Conservation (phyloP, 2,888 invertebrate genomes). For the Cetonia aurata region DNA sequence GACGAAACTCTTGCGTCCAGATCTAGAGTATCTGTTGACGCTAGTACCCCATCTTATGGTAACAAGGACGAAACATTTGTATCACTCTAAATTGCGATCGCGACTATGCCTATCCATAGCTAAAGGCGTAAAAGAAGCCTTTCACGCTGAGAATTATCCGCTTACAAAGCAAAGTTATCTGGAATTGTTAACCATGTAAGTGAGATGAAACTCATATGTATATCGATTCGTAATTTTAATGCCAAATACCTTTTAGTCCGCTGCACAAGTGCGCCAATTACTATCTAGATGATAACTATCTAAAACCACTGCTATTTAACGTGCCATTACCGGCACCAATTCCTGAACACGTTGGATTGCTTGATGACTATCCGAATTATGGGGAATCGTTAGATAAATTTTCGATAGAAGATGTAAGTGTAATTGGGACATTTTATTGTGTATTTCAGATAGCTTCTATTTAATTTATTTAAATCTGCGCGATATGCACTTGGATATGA, state of each 20-base stretch:
- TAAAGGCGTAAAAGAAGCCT: neutral
- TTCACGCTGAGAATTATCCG: neutral
- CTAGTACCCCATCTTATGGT: constrained; percentile 2
- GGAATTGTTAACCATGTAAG: neutral
- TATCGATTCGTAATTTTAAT: no score
- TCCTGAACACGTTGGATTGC: constrained; percentile 15
- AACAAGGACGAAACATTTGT: neutral
- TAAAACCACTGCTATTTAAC: constrained; percentile 3
- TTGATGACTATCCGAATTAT: constrained; percentile 42
- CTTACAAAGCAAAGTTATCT: neutral
- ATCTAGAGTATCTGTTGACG: constrained; percentile 5
- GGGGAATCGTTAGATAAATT: constrained; percentile 13
- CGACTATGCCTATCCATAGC: neutral
- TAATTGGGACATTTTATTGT: no score
- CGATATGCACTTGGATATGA: no score
- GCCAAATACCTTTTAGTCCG: neutral
- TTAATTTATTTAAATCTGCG: no score
- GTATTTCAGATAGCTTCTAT: no score
- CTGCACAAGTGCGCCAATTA: constrained; percentile 14
- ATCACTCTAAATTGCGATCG: constrained; percentile 1
- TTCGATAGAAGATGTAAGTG: constrained; percentile 25
- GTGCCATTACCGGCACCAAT: constrained; percentile 6
- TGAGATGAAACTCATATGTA: neutral
- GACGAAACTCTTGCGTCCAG: neutral
- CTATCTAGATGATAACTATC: constrained; percentile 24